phyloP scores from a whole-genome alignment of 92 coral and sea anemone species.

The Actinernus sp. region DNA sequence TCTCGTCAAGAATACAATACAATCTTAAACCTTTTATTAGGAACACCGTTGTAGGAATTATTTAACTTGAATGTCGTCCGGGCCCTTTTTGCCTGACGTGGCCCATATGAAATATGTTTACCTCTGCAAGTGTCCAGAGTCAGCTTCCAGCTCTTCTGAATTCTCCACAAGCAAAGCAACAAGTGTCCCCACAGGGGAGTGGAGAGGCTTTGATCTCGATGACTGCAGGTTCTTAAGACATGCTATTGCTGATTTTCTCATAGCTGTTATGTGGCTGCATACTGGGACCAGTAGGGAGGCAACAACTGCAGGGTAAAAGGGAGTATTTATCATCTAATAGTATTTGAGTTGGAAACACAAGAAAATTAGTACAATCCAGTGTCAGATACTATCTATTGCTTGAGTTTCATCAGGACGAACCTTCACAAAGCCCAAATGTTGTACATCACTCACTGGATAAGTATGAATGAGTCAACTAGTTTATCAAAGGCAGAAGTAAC shows the following conservation, averaged over 20 bases:
- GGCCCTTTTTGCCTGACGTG: no score
- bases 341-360: background rate
- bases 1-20: no score
- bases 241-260: slow-evolving; percentile 68
- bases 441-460: no score
- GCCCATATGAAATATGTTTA: background rate
- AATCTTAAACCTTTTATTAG: no score
- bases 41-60: no score
- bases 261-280: slow-evolving; percentile 74
- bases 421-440: no score
- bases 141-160: slow-evolving; percentile 86
- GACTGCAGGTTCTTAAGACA: slow-evolving; percentile 56
- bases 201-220: slow-evolving; percentile 19
- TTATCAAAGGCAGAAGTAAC: no score
- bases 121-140: slow-evolving; percentile 85
- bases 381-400: slow-evolving; percentile 93
- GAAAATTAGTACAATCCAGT: slow-evolving; percentile 29
- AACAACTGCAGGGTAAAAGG: slow-evolving; percentile 41
- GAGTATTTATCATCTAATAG: background rate
- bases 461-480: no score
- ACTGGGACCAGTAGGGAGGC: slow-evolving; percentile 83
- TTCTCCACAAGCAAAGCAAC: slow-evolving; percentile 66
- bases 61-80: no score
- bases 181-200: slow-evolving; percentile 57
- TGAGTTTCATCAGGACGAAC: slow-evolving; percentile 33